Conservation (phyloP, 2,113 vertebrate species). For the Paedocypris sp. region DNA sequence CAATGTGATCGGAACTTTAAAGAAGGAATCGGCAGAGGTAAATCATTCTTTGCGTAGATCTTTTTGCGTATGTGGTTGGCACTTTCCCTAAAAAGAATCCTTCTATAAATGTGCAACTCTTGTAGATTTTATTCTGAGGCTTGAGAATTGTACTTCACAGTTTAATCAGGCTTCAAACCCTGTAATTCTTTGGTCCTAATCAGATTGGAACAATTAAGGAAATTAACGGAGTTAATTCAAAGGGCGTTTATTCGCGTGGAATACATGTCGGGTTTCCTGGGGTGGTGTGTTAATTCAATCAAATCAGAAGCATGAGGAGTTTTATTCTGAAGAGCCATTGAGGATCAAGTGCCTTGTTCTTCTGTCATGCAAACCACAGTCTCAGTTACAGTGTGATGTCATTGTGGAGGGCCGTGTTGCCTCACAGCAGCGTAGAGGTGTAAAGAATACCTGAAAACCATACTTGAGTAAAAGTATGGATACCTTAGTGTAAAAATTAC, state of each 20-base stretch:
- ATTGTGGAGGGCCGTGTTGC: too few relatives aligned
- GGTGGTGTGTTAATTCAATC: conserved; percentile 79
- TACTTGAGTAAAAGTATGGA: too few relatives aligned
- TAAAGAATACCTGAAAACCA: too few relatives aligned
- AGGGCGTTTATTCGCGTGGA: conserved; percentile 70
- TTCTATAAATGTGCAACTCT: conserved; percentile 70
- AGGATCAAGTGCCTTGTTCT: conserved; percentile 32
- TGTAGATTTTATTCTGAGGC: conserved; percentile 79
- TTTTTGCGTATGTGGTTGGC: too few relatives aligned
- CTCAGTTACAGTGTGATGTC: not conserved
- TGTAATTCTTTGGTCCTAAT: conserved; percentile 74
- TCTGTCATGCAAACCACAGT: not conserved
- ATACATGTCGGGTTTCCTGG: conserved; percentile 70
- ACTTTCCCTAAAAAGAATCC: conserved; percentile 4
- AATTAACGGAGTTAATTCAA: conserved; percentile 68
- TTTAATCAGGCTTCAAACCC: conserved; percentile 81
- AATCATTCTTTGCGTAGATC: conserved; percentile 49
- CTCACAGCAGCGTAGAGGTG: too few relatives aligned
- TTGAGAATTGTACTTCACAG: conserved; percentile 79
- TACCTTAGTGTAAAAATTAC: too few relatives aligned
- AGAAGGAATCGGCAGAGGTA: conserved; percentile 45
- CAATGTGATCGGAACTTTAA: conserved; percentile 47
- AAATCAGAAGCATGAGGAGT: conserved; percentile 69
- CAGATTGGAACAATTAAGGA: conserved; percentile 77
- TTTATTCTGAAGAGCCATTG: conserved; percentile 43